These are phyloP conservation scores for Holocentrus rufus DNA, from an alignment of 2,797 vertebrate species.

Conservation along the genomic window DNA sequence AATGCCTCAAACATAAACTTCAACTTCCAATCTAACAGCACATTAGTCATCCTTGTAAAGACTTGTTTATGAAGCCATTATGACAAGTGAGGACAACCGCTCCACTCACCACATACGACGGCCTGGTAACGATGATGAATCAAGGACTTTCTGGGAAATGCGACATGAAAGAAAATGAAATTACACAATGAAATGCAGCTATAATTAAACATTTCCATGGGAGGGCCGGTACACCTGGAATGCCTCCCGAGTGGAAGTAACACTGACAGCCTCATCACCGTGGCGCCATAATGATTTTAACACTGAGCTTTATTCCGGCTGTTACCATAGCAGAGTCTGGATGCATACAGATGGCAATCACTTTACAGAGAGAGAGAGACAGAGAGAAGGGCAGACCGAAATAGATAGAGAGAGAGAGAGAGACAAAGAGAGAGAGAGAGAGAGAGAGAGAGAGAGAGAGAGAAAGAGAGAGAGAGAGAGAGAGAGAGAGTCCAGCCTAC, in stretches of 20 bases:
- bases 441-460: conserved; percentile 26
- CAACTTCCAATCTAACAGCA: background rate
- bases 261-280: conserved; percentile 74
- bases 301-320: conserved; percentile 78
- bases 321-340: conserved; percentile 83
- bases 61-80: conserved; percentile 31
- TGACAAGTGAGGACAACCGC: conserved; percentile 28
- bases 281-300: conserved; percentile 81
- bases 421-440: conserved; percentile 29
- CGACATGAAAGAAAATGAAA: conserved; percentile 71
- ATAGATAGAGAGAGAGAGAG: conserved; percentile 6
- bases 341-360: conserved; percentile 77
- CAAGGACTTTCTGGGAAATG: conserved; percentile 70
- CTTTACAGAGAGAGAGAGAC: conserved; percentile 57
- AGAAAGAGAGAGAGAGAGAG: conserved; percentile 31
- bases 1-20: conserved; percentile 1
- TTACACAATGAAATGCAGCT: conserved; percentile 68
- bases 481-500: background rate
- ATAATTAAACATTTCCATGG: conserved; percentile 76
- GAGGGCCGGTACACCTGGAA: conserved; percentile 78
- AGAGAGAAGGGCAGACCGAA: conserved; percentile 48
- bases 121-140: conserved; percentile 51
- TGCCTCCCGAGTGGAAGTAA: conserved; percentile 72
- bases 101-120: conserved; percentile 30
- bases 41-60: conserved; percentile 24